Evolutionary conservation across 2,888 invertebrate genomes (phyloP).

Genomic region (Sphaerolaimus hirsutus): DNA sequence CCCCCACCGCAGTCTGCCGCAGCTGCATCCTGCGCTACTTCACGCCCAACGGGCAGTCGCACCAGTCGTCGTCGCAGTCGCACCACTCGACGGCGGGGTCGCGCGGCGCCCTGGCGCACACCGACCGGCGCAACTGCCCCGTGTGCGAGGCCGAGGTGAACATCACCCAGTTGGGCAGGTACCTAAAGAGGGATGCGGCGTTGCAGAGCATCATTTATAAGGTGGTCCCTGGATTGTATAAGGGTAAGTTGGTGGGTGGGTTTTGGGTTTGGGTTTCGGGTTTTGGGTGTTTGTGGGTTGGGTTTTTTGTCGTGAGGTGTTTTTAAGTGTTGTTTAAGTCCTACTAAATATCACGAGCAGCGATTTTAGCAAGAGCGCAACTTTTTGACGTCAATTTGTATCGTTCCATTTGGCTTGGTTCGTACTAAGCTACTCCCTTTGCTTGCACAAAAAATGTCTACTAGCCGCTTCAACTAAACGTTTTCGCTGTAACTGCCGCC

Average conservation of each 20-base stretch:
- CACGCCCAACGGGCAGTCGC: no score
- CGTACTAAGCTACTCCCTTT: no score
- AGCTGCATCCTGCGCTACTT: conserved; percentile 8
- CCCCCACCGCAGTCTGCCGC: conserved; percentile 8
- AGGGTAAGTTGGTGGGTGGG: conserved; percentile 8
- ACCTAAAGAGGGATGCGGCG: conserved; percentile 7
- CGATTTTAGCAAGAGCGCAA: no score
- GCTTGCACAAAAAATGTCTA: no score
- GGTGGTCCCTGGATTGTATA: conserved; percentile 15
- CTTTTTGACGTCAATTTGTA: no score
- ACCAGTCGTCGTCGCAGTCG: no score
- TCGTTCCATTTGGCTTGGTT: no score
- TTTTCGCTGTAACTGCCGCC: no score
- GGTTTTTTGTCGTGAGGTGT: not conserved
- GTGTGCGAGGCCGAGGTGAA: conserved; percentile 7
- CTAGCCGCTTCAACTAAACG: no score
- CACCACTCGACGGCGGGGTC: no score
- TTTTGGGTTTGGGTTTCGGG: not conserved
- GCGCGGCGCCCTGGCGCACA: not conserved
- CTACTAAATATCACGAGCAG: no score
- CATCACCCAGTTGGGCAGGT: not conserved
- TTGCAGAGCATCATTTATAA: conserved; percentile 14
- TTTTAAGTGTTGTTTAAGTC: not conserved
- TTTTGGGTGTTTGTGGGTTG: not conserved
- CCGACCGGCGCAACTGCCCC: conserved; percentile 4